Evolutionary conservation across 2,797 vertebrate genomes (phyloP).

Genomic region (Onychomys torridus): DNA sequence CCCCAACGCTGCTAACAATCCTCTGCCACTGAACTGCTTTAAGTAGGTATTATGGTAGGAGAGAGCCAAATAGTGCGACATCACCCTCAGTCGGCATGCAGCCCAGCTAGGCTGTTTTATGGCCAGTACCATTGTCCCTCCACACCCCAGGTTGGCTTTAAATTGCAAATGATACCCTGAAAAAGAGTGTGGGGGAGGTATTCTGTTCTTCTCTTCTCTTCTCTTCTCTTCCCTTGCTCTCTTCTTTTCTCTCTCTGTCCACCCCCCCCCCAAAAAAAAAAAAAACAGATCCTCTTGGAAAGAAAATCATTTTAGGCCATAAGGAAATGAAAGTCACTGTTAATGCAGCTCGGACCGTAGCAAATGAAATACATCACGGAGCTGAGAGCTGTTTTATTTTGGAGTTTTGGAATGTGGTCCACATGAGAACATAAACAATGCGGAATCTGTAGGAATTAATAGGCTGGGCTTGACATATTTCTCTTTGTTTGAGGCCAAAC

Average conservation of each 20-base stretch:
- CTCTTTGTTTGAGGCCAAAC: constrained; percentile 84
- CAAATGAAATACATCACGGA: constrained; percentile 96
- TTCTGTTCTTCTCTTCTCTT: constrained; percentile 54
- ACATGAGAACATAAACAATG: constrained; percentile 84
- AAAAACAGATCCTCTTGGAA: constrained; percentile 83
- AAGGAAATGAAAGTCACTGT: constrained; percentile 94
- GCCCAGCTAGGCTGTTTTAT: constrained; percentile 89
- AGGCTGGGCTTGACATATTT: constrained; percentile 79
- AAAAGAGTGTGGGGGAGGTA: constrained; percentile 88
- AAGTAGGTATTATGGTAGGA: constrained; percentile 99
- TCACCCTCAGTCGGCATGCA: constrained; percentile 97
- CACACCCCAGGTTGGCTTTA: constrained; percentile 99
- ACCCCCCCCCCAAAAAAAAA: constrained; percentile 81
- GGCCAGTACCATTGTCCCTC: constrained; percentile 94
- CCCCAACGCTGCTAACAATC: constrained; percentile 98
- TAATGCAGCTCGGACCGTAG: constrained; percentile 93
- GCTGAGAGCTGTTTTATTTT: constrained; percentile 84
- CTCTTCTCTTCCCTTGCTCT: background rate
- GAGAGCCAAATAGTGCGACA: constrained; percentile 99
- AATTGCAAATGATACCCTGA: constrained; percentile 99
- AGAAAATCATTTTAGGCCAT: constrained; percentile 93
- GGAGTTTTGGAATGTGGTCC: constrained; percentile 82
- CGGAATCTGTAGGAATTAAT: constrained; percentile 83
- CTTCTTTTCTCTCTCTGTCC: background rate
- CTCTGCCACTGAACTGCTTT: constrained; percentile 98